These are phyloP conservation scores for Tapera naevia DNA, from an alignment of 2,797 vertebrate genomes.

Conservation along the genomic window DNA sequence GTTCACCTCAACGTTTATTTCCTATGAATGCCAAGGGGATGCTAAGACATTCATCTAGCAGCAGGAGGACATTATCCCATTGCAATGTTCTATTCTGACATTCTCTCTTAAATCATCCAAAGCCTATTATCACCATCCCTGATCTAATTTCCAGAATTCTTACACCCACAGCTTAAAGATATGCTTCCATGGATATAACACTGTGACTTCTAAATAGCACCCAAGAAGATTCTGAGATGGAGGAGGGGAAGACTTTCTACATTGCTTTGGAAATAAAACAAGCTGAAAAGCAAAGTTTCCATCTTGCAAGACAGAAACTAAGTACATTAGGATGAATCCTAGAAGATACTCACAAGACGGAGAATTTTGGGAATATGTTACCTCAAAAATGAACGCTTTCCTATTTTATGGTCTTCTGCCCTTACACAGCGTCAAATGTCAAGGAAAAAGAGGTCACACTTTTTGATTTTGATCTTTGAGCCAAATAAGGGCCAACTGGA, in stretches of 20 bases:
- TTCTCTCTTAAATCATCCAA: slow-evolving; percentile 15
- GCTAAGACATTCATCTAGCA: background rate
- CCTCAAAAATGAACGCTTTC: background rate
- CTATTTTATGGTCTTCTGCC: background rate
- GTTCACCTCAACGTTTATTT: slow-evolving; percentile 22
- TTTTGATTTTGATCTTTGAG: background rate
- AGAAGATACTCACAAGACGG: background rate
- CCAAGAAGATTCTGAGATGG: background rate
- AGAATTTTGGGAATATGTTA: background rate
- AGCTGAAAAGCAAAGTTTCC: background rate
- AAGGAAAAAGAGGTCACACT: rapidly evolving
- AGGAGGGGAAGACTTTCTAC: background rate
- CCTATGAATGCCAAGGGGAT: background rate
- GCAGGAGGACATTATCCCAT: background rate
- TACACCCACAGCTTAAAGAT: background rate
- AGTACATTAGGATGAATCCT: background rate
- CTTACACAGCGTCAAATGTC: background rate
- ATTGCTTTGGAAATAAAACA: background rate
- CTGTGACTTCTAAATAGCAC: background rate
- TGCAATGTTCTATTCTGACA: background rate
- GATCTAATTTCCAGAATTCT: background rate
- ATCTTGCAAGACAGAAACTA: background rate
- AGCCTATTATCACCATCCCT: background rate
- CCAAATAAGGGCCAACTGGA: background rate
- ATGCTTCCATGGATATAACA: background rate